phyloP scores from a whole-genome alignment of 2,888 invertebrate genomes.

The Plemyria rubiginata region DNA sequence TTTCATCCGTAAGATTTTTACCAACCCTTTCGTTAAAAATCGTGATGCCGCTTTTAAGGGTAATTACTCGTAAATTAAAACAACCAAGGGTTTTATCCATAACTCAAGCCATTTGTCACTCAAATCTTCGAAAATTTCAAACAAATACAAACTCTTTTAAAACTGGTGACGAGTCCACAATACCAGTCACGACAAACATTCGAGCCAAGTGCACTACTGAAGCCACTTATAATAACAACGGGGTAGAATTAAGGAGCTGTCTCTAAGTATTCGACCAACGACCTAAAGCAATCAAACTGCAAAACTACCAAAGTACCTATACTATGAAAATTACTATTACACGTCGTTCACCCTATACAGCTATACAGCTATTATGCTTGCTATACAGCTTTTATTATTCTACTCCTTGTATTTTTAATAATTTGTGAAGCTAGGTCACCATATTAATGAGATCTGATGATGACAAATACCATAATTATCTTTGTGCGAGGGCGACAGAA shows the following conservation, averaged over 20 bases:
- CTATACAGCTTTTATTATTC: no score
- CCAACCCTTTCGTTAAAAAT: conserved; percentile 12
- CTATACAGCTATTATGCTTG: no score
- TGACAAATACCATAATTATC: not conserved
- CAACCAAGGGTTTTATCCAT: conserved; percentile 12
- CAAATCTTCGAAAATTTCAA: conserved; percentile 31
- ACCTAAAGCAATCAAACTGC: not conserved
- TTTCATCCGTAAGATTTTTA: no score
- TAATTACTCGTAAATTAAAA: conserved; percentile 18
- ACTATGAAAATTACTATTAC: not conserved
- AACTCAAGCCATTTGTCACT: conserved; percentile 28
- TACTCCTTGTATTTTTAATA: not conserved
- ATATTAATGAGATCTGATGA: not conserved
- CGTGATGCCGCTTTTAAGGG: conserved; percentile 11
- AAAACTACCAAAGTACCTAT: not conserved
- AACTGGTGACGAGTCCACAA: conserved; percentile 38
- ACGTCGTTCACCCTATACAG: not conserved
- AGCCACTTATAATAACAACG: conserved; percentile 42
- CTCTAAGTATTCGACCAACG: conserved; percentile 11
- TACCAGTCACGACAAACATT: conserved; percentile 44
- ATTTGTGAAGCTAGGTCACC: not conserved
- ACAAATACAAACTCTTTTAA: conserved; percentile 36
- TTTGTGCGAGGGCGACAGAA: not conserved
- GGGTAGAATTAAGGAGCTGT: conserved; percentile 28
- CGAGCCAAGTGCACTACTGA: conserved; percentile 41